phyloP scores from a whole-genome alignment of 2,888 invertebrate species.

The Xestia c-nigrum region DNA sequence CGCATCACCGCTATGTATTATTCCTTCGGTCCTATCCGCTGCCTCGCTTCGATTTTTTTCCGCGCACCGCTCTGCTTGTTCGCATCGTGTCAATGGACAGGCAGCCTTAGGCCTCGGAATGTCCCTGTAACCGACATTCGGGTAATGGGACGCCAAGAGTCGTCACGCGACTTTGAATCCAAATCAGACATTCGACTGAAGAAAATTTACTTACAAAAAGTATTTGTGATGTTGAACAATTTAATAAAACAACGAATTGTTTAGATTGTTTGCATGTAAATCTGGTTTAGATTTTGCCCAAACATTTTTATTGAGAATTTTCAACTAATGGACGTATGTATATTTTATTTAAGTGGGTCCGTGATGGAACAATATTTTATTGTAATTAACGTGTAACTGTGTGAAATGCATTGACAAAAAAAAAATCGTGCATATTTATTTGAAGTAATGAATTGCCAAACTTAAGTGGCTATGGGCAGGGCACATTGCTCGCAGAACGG shows the following conservation, averaged over 20 bases:
- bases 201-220: slow-evolving; percentile 41
- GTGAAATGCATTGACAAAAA: not conserved
- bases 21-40: not conserved
- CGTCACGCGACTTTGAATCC: slow-evolving; percentile 59
- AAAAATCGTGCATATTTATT: not conserved
- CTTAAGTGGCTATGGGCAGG: too few relatives aligned
- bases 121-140: slow-evolving; percentile 69
- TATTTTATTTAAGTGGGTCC: not conserved
- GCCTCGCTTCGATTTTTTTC: not conserved
- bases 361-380: not conserved
- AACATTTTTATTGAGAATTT: not conserved
- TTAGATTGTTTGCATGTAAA: slow-evolving; percentile 4
- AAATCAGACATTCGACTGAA: slow-evolving; percentile 38
- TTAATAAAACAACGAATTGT: slow-evolving; percentile 2
- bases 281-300: slow-evolving; percentile 5
- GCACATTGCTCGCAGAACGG: too few relatives aligned
- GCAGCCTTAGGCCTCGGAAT: slow-evolving; percentile 56
- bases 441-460: too few relatives aligned
- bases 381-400: not conserved
- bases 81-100: not conserved
- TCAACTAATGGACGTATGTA: too few relatives aligned
- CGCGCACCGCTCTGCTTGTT: not conserved
- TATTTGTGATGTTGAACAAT: slow-evolving; percentile 23
- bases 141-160: slow-evolving; percentile 70
- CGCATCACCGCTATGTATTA: not conserved